Conservation (phyloP, 1,140 invertebrate species). For the Hyposmocoma kahamanoa region DNA sequence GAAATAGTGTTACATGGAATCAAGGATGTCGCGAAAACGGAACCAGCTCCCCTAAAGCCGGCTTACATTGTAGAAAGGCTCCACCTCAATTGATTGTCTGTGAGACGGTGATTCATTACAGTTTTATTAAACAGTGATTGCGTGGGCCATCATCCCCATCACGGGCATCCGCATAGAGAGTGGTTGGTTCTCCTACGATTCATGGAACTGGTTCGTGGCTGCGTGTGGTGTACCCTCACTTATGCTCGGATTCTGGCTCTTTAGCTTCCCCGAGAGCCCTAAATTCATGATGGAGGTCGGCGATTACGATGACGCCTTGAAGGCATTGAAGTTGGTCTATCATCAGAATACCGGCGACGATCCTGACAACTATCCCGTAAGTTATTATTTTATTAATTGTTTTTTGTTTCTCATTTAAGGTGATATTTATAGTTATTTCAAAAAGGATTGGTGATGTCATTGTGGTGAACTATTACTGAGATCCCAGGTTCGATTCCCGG, state of each 20-base stretch:
- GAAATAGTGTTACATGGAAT: no score
- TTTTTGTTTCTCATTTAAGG: no score
- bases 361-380: conserved; percentile 80
- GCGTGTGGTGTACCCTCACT: conserved; percentile 79
- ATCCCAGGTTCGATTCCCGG: no score
- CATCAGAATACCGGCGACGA: conserved; percentile 80
- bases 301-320: conserved; percentile 81
- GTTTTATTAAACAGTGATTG: conserved; percentile 72
- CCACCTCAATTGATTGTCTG: not conserved
- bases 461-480: no score
- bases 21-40: no score
- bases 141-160: conserved; percentile 82
- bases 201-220: conserved; percentile 85
- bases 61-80: no score
- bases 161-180: conserved; percentile 74
- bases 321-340: conserved; percentile 81
- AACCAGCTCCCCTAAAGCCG: no score
- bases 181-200: conserved; percentile 78
- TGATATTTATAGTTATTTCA: no score
- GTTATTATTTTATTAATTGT: no score
- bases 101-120: not conserved
- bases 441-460: no score
- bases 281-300: conserved; percentile 87
- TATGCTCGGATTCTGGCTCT: conserved; percentile 78
- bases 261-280: conserved; percentile 89